Evolutionary conservation across 2,888 invertebrate species (phyloP), one percentile per base, ranked within the genome.

Genomic region (Maniola hyperantus): DNA sequence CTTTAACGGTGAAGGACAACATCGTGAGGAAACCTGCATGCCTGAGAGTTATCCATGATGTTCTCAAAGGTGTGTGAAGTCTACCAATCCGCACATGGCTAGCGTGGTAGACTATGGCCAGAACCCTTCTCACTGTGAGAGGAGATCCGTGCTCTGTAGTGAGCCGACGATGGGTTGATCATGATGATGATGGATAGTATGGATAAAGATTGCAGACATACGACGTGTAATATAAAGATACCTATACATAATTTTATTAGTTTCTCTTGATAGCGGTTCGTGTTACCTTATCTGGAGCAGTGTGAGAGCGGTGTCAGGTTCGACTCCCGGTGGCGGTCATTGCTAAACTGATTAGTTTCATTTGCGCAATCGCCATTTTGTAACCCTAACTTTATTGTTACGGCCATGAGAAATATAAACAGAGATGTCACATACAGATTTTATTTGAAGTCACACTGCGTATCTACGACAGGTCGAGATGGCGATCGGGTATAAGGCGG

Each of bases 221-320:
- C 46, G 46, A 48, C 26, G 44, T 58, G 8, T 44, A 26, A 13
- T 20, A 20, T 15, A 39, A 39, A 39, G 39, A 39, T 39, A 11
- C n/a, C n/a, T 33, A 15, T 13, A 39, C 34, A 50, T 36, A 13
- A 48, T 33, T 20, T 6, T 33, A 53, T 0, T 36, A 51, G 13
- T 34, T 65, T 57, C 42, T 64, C 46, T 46, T 50, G 48, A 62
- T 55, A 48, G 50, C 39, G 53, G 36, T n/a, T 83, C 80, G 63
- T 42, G 73, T 84, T 82, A 77, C 81, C 68, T 80, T 74, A 73
- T 68, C 66, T 71, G 76, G 75, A 66, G 71, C 67, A 67, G 76
- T 79, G 83, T 85, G 84, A 79, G 85, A 87, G 82, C 80, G 83
- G 87, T 82, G 81, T 87, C 82, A 59, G 79, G 78, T 86, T 85